phyloP scores from a whole-genome alignment of 2,888 invertebrate species.

The Trachelus tabidus region DNA sequence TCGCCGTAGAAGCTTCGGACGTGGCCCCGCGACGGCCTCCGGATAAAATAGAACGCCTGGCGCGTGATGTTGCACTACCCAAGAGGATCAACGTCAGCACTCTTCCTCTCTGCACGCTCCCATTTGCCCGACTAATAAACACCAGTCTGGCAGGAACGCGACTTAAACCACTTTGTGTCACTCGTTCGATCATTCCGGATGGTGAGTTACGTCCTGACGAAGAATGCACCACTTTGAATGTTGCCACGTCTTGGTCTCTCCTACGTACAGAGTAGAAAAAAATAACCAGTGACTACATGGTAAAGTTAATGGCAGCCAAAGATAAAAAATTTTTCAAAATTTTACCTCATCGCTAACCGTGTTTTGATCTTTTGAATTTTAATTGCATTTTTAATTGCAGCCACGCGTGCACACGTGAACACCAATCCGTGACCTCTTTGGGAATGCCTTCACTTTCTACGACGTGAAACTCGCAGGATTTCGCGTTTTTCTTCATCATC shows the following conservation, averaged over 20 bases:
- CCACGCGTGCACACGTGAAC: neutral
- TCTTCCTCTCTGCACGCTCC: neutral
- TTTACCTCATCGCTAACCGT: neutral
- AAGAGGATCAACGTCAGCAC: conserved; percentile 1
- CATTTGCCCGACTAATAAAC: conserved; percentile 4
- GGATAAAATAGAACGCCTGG: conserved; percentile 2
- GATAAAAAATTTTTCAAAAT: neutral
- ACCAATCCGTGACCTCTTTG: neutral
- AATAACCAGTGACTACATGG: neutral
- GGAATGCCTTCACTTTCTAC: neutral
- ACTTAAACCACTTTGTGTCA: conserved; percentile 3
- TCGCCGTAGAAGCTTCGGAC: neutral
- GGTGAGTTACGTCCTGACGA: conserved; percentile 4
- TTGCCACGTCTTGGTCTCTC: neutral
- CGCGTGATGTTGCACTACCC: conserved; percentile 2
- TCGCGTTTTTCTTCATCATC: neutral
- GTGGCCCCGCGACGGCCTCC: neutral
- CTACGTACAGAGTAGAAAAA: neutral
- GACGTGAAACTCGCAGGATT: neutral
- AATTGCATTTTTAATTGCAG: neutral
- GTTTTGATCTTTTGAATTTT: neutral
- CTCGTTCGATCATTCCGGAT: neutral
- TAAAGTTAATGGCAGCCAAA: neutral
- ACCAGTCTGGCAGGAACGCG: neutral
- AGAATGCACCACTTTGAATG: neutral